Evolutionary conservation across 2,888 invertebrate genomes (phyloP), one percentile per base, ranked within the genome.

Genomic region (Gonocerus acuteangulatus): DNA sequence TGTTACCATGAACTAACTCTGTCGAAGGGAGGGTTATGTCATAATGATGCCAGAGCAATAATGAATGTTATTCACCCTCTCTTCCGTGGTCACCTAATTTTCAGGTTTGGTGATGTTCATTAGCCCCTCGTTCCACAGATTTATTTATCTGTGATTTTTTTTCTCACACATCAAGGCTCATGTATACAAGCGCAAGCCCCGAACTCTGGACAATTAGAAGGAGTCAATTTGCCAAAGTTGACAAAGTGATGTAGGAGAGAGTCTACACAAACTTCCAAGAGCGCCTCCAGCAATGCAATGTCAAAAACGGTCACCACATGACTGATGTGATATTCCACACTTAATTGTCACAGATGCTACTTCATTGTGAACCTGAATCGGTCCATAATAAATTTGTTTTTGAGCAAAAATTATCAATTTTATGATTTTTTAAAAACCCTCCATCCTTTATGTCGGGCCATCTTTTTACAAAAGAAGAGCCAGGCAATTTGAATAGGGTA

Each of bases 141-240:
- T 42, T 42, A 42, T 42, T n/a, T n/a, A 42, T 42, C 4, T 42
- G 42, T n/a, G n/a, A 42, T 42, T 42, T 42, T 42, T 42, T 42
- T n/a, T 42, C 13, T 4, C 7, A 42, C 42, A 42, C n/a, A 4
- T 42, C 42, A 42, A 42, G 16, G 42, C 42, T 42, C 4, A 7
- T 9, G 42, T 42, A 42, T 42, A 42, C 42, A n/a, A n/a, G 13
- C 42, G 13, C 42, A 42, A 42, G 42, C 42, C 42, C 42, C 42
- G 42, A 42, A 42, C 42, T 42, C 42, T 42, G 42, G 42, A 42
- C 42, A n/a, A 42, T 9, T 13, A 9, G 42, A 42, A 42, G 42
- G 42, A 42, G 3, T 4, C 42, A 42, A 42, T 42, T 42, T n/a
- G 44, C 44, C 2, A 2, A 4, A 44, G 18, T 44, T 16, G 44